Evolutionary conservation across 2,113 vertebrate species (phyloP), one percentile per base, ranked within the genome.

Genomic region (Acinonyx jubatus): DNA sequence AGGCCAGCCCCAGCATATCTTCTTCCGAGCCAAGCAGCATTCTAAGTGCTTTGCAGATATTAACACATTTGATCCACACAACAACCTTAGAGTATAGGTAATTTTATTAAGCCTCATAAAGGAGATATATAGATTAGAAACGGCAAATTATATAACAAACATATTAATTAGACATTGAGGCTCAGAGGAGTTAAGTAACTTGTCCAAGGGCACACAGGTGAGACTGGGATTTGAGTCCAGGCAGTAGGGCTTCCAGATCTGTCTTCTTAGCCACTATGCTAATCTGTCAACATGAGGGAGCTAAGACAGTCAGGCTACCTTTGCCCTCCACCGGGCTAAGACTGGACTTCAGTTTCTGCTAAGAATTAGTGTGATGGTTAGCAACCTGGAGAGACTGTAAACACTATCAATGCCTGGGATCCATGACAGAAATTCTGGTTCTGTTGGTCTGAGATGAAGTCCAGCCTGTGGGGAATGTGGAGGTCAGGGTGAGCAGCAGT

Each of bases 371-470:
- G 12, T 63, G 25, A 45, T 91, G 38, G 31, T 88, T 97, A 50
- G 74, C 78, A 95, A 57, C 52, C 57, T 74, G 33, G n/a, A 71
- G n/a, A 88, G 14, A 84, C 38, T 84, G n/a, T 71, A 66, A 85
- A 68, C 31, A 52, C 8, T 38, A 18, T 48, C 61, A 45, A 2
- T 16, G 6, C 9, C 93, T 81, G 57, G 76, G 38, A 11, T n/a
- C 57, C 27, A 52, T 2, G 7, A 63, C 45, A 79, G 76, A 94
- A 90, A 79, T 57, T 93, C 63, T 94, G 36, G 7, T 88, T 94
- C 92, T 68, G 25, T 38, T 91, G 76, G 21, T 90, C 41, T 80
- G 68, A 61, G 45, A 76, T 91, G 89, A 91, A 94, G 36, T 94
- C 31, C 50, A 95, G 80, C 65, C 69, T 84, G 29, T 45, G 90